Evolutionary conservation across 2,113 vertebrate species (phyloP).

Genomic region (Coptodon rendalli): DNA sequence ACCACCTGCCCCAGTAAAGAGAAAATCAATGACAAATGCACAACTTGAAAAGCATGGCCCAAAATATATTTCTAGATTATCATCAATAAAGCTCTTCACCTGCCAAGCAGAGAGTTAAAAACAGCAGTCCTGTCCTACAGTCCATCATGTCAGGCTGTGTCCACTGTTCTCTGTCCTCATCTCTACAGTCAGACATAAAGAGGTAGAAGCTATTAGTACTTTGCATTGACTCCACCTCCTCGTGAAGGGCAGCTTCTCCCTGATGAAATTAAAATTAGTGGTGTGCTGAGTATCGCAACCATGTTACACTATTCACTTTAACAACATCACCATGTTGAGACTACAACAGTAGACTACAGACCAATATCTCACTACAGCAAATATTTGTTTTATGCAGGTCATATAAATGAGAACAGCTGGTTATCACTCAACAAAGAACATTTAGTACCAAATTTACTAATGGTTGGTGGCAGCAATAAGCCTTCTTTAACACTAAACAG

Average conservation of each 20-base stretch:
- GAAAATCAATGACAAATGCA: too few species aligned
- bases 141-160: background rate
- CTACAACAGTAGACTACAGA: background rate
- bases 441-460: background rate
- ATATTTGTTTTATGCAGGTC: background rate
- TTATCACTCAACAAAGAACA: background rate
- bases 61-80: too few species aligned
- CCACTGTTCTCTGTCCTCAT: too few species aligned
- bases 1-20: background rate
- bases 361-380: rapidly evolving
- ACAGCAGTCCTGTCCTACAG: background rate
- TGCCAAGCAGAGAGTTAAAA: background rate
- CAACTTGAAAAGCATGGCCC: too few species aligned
- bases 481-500: background rate
- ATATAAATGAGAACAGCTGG: background rate
- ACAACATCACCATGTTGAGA: background rate
- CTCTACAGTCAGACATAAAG: too few species aligned
- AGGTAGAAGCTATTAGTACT: too few species aligned
- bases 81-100: background rate
- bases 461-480: rapidly evolving
- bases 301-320: rapidly evolving
- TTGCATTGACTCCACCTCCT: background rate
- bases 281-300: background rate
- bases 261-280: background rate
- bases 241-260: rapidly evolving